Base-by-base conservation (phyloP, 1,140 invertebrate genomes). In the Drosophila teissieri region DNA sequence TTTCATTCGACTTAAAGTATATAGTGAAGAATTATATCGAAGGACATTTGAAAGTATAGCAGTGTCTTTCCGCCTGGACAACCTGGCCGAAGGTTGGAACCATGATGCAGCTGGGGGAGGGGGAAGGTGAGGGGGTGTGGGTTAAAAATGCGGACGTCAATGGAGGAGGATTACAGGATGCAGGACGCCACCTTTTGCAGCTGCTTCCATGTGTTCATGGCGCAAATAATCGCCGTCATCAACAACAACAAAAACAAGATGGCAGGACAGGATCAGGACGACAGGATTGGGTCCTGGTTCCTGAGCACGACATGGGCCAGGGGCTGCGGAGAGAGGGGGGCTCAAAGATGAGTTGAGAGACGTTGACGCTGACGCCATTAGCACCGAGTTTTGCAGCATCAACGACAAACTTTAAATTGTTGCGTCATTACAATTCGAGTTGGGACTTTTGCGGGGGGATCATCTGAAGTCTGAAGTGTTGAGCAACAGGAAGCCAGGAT, bases 351-450 rank as follows among this genome's bases (percentile, higher is more conserved):
- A 83, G 64, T 70, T 70, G 64, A 70, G 55, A 70, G 67, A 70
- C 73, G 83, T 86, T 85, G 83, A 88, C 82, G 82, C 64, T 85
- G 82, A 85, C 79, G 82, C 82, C 82, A 86, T 86, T 86, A 86
- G 82, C 82, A 86, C 82, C 67, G 83, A 88, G 82, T 88, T 86
- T 86, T 88, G 82, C 83, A 88, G 83, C 83, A 86, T 88, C 83
- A 86, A 86, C 83, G 83, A 88, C 84, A 86, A 86, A 86, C 83
- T 86, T 86, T 86, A 86, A 86, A 86, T 86, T 86, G 83, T 86
- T 88, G 83, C 85, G 83, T 86, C 83, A 86, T 86, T 86, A 86
- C 83, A 82, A 86, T 86, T 82, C 83, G 72, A 86, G 83, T 73
- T 83, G 31, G 36, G 37, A 40, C 36, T 15, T 48, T 3, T 27